Evolutionary conservation across 1,140 invertebrate genomes (phyloP), one percentile per base, ranked within the genome.

Genomic region (Apis florea): DNA sequence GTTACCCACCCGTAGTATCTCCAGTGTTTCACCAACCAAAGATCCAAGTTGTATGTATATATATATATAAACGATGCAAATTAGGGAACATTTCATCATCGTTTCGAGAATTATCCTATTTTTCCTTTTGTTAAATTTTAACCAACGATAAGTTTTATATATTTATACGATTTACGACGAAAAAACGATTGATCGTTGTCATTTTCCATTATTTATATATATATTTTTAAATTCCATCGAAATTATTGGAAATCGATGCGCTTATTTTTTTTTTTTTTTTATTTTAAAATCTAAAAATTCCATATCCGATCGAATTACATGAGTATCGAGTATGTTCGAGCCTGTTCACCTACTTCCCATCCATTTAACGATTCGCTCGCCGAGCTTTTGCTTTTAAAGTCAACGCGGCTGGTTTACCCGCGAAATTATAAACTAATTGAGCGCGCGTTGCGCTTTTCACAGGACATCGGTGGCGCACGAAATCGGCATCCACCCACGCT

Each of bases 1-100:
- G 47, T 68, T 58, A 15, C 78, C 78, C 56, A 64, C 31, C 69
- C 77, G 76, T 83, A 77, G 63, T 73, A 76, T 81, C 81, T 85
- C 70, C n/a, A n/a, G 54, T 61, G 78, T 80, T 63, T 69, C 63
- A 40, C 4, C 31, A 6, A 40, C 31, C 31, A 40, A 40, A 40
- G 31, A 40, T 40, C 31, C n/a, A n/a, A n/a, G 31, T 40, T 17
- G 4, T 51, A 12, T 51, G 9, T 51, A 4, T 53, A 15, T 53
- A 15, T 53, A 15, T 17, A 13, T 53, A 24, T 59, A 59, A 24
- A 10, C n/a, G 31, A 40, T 40, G 31, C 6, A 40, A 40, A 40
- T 40, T 40, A 5, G 31, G 5, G 4, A 40, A 40, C 4, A 40
- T 40, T 40, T 40, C 31, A 40, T 40, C 31, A 40, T 40, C 31